Evolutionary conservation across 2,888 invertebrate genomes (phyloP).

Genomic region (Synanthedon formicaeformis): DNA sequence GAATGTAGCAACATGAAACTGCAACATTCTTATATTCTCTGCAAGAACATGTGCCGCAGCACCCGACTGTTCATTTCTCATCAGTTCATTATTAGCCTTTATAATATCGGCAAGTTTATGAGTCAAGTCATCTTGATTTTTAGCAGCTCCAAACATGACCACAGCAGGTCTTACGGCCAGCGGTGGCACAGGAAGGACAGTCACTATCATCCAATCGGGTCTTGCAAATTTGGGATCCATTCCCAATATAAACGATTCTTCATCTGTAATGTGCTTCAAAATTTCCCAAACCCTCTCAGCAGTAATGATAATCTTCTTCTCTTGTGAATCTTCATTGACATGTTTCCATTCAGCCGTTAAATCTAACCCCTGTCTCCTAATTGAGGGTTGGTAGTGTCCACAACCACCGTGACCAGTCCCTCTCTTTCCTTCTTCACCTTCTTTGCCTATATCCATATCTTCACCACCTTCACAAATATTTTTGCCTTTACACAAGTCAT

Average conservation of each 20-base stretch:
- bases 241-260: slow-evolving; percentile 92
- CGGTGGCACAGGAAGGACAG: slow-evolving; percentile 97
- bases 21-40: slow-evolving; percentile 97
- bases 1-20: slow-evolving; percentile 98
- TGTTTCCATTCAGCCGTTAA: slow-evolving; percentile 98
- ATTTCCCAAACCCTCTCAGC: slow-evolving; percentile 99
- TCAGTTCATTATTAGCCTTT: slow-evolving; percentile 96
- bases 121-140: slow-evolving; percentile 98
- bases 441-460: slow-evolving; percentile 93
- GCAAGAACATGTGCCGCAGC: slow-evolving; percentile 97
- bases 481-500: slow-evolving; percentile 98
- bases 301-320: slow-evolving; percentile 92
- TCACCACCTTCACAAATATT: slow-evolving; percentile 99
- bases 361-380: slow-evolving; percentile 90
- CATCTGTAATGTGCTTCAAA: slow-evolving; percentile 94
- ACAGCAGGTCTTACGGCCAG: slow-evolving; percentile 96
- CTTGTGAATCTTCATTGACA: slow-evolving; percentile 97
- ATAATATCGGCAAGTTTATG: slow-evolving; percentile 99
- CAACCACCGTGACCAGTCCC: slow-evolving; percentile 91
- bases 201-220: slow-evolving; percentile 99
- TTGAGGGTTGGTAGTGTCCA: slow-evolving; percentile 96
- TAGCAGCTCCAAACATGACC: slow-evolving; percentile 98
- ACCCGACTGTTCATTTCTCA: slow-evolving; percentile 94
- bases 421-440: slow-evolving; percentile 73
- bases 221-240: slow-evolving; percentile 98